Base-by-base conservation (phyloP, 2,113 vertebrate genomes). In the Sprattus sprattus region DNA sequence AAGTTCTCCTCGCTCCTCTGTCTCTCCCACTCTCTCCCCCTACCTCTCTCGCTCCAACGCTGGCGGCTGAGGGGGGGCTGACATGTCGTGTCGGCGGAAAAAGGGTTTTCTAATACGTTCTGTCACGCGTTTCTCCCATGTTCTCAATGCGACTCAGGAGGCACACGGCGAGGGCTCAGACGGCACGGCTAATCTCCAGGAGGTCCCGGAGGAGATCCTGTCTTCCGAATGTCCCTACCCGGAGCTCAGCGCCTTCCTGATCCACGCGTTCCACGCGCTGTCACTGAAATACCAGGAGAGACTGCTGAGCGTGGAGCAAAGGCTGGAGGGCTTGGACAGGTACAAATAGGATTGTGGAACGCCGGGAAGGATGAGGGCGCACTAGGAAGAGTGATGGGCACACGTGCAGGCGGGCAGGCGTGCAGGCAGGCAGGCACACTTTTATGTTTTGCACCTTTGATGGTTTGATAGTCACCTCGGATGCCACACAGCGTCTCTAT, bases 181-280 rank as follows among this genome's bases (percentile, higher is more conserved):
- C 75, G 89, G 82, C 86, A 85, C 45, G 3, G 84, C 84, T 2
- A 85, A 90, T 81, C 88, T 92, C 46, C 90, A 89, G 50, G 90
- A 90, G 39, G 81, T 96, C 85, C 97, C 98, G 10, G 18, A 86
- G 0, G 94, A 96, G 83, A 89, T 99, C 71, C 91, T 95, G 89
- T 88, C 91, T 71, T 91, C 96, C 86, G 94, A 96, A 5, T 97
- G 96, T 81, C 97, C 96, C 0, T 96, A 94, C 84, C 94, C 96
- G n/a, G 95, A 96, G 80, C 57, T 98, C 89, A 96, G 95, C 92
- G 89, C 89, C 25, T 92, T 94, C 0, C 39, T 99, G 87, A 85
- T 97, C 64, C 82, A 89, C 4, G 94, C 96, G 88, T 99, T 97
- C 91, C 92, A 20, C 60, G 91, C 93, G 45, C 93, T 98, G 83